Conservation (phyloP, 1,140 invertebrate genomes). For the Platyscapa corneri region DNA sequence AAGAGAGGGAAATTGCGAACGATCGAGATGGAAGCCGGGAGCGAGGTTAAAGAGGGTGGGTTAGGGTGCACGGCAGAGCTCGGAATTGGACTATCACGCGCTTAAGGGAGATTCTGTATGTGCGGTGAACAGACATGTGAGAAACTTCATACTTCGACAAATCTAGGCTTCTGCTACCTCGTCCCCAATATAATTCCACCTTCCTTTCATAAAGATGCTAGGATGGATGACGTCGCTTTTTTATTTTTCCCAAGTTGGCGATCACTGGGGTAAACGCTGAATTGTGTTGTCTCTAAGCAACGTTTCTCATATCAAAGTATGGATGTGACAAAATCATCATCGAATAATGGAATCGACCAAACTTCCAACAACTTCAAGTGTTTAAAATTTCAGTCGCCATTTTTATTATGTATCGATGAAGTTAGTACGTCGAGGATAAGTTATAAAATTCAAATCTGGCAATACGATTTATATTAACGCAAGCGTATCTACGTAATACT, state of each 20-base stretch:
- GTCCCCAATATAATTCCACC: not conserved
- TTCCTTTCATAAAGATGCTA: slow-evolving; percentile 3
- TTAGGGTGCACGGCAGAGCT: not conserved
- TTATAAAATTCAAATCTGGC: not conserved
- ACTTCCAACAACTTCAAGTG: not conserved
- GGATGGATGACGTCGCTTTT: slow-evolving; percentile 1
- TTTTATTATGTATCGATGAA: not conserved
- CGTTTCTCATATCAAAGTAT: not conserved
- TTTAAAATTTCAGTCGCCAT: not conserved
- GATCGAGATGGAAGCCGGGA: slow-evolving; percentile 4
- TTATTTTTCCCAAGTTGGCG: not conserved
- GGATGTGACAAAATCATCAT: not conserved
- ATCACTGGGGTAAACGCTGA: not conserved
- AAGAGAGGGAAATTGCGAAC: slow-evolving; percentile 38
- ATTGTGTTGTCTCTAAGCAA: not conserved
- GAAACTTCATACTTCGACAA: slow-evolving; percentile 30
- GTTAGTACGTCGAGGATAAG: not conserved
- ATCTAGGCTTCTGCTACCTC: not conserved
- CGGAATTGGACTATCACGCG: slow-evolving; percentile 21
- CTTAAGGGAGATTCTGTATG: not conserved
- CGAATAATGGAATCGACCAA: not conserved
- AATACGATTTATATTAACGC: too few species aligned
- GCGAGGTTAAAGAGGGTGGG: not conserved
- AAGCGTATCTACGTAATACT: too few species aligned
- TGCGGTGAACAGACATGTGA: not conserved